Base-by-base conservation (phyloP, 2,797 vertebrate species). In the Sebastes cheni region DNA sequence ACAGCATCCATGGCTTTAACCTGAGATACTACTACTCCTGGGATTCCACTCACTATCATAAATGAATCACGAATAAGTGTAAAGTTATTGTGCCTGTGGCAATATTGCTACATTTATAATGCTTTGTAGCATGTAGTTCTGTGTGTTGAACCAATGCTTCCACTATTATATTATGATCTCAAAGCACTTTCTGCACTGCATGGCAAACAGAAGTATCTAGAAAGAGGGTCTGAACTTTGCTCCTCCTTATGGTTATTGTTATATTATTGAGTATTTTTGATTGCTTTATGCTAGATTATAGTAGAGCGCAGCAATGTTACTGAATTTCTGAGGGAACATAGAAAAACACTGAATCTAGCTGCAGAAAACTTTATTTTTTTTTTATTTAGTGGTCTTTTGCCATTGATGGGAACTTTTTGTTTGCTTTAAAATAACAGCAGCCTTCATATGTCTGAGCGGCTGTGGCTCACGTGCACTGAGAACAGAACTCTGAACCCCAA, bases 81-180 rank as follows among this genome's bases (percentile, higher is more conserved):
- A 79, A 80, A 72, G 64, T 70, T 68, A 72, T 67, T 36, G 56
- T 61, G 82, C 77, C 75, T 56, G 12, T 36, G 75, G 72, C 80
- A 62, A 60, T 42, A n/a, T 59, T 14, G 16, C n/a, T 76, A 29
- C 52, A 55, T 56, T 25, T n/a, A 29, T 68, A 55, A 83, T 67
- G 61, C 77, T 81, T 39, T 73, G 52, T 67, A 62, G 50, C 56
- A 50, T 61, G 46, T 27, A 14, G 32, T 64, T 56, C 56, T 73
- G 5, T 34, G 54, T 65, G 72, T 70, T 16, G 23, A 75, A 5
- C 22, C 54, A 58, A 9, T 29, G 16, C 32, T 23, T 72, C 36
- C 54, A 52, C 55, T 18, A n/a, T n/a, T n/a, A n/a, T 55, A 22
- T 68, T 42, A 73, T 16, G n/a, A 75, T 20, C 8, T 46, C 10